A percentile compares a stretch with the other conserved stretches of the same genome.
Conservation (phyloP, 2,888 invertebrate species). For the Chamaedrilus cognettii region DNA sequence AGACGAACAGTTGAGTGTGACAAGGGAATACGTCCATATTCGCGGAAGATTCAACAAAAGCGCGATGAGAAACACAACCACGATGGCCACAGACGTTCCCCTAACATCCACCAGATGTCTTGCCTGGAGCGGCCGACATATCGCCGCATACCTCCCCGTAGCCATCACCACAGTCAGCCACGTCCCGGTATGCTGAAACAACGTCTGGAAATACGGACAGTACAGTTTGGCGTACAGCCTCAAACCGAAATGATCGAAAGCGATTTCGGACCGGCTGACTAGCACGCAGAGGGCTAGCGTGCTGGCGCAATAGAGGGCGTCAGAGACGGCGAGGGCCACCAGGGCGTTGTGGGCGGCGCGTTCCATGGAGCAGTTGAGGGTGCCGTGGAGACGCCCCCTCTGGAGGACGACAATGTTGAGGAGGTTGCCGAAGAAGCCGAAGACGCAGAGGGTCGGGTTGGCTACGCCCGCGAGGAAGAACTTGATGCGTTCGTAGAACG, state of each 20-base stretch:
- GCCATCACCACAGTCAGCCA: slow-evolving; percentile 58
- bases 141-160: slow-evolving; percentile 54
- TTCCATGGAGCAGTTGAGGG: slow-evolving; percentile 54
- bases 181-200: slow-evolving; percentile 54
- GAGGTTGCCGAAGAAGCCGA: slow-evolving; percentile 52
- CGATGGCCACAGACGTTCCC: slow-evolving; percentile 48
- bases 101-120: slow-evolving; percentile 49
- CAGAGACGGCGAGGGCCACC: slow-evolving; percentile 54
- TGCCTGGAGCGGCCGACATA: slow-evolving; percentile 56
- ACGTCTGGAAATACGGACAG: slow-evolving; percentile 48
- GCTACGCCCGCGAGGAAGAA: slow-evolving; percentile 45
- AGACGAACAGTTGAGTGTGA: slow-evolving; percentile 11
- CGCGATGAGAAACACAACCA: slow-evolving; percentile 32
- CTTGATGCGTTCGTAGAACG: slow-evolving; percentile 26
- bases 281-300: slow-evolving; percentile 49
- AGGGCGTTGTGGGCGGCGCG: slow-evolving; percentile 54
- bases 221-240: slow-evolving; percentile 37
- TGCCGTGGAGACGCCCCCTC: slow-evolving; percentile 43
- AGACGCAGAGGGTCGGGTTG: slow-evolving; percentile 48
- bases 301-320: slow-evolving; percentile 53
- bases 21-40: slow-evolving; percentile 25
- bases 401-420: slow-evolving; percentile 52
- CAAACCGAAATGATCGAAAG: slow-evolving; percentile 11
- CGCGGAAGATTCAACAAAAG: slow-evolving; percentile 23
- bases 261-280: slow-evolving; percentile 22